Evolutionary conservation across 1,140 invertebrate species (phyloP).

Genomic region (Hylyphantes graminicola): DNA sequence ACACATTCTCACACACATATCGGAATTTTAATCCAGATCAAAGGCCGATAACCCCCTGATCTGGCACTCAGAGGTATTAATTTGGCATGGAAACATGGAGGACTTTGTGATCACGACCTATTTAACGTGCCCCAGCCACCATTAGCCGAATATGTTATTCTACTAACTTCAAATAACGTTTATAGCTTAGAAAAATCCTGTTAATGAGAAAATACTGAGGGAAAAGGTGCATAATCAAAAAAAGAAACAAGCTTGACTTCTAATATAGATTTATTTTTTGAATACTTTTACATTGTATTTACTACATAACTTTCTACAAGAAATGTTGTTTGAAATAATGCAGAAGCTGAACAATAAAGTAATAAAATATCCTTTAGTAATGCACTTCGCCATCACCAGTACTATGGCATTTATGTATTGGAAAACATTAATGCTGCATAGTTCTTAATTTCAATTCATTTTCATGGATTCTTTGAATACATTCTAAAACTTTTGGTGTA

Average conservation of each 20-base stretch:
- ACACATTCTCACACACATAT: too few species aligned
- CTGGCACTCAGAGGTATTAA: too few species aligned
- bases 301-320: slow-evolving; percentile 37
- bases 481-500: background rate
- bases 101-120: too few species aligned
- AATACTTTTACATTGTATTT: slow-evolving; percentile 40
- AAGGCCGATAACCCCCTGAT: too few species aligned
- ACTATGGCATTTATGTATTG: slow-evolving; percentile 16
- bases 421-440: too few species aligned
- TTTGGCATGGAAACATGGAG: too few species aligned
- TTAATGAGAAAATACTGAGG: too few species aligned
- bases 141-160: too few species aligned
- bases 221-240: background rate
- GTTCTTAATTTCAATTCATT: slow-evolving; percentile 7
- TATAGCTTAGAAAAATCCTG: too few species aligned
- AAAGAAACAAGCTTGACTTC: background rate
- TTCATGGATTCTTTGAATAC: background rate
- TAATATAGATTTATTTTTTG: slow-evolving; percentile 46
- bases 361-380: slow-evolving; percentile 50
- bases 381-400: slow-evolving; percentile 54
- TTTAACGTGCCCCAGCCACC: too few species aligned
- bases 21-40: too few species aligned
- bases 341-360: slow-evolving; percentile 27
- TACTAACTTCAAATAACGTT: too few species aligned
- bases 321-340: slow-evolving; percentile 1